Evolutionary conservation across 2,888 invertebrate genomes (phyloP), one percentile per base, ranked within the genome.

Genomic region (Ennomos fuscantarius): DNA sequence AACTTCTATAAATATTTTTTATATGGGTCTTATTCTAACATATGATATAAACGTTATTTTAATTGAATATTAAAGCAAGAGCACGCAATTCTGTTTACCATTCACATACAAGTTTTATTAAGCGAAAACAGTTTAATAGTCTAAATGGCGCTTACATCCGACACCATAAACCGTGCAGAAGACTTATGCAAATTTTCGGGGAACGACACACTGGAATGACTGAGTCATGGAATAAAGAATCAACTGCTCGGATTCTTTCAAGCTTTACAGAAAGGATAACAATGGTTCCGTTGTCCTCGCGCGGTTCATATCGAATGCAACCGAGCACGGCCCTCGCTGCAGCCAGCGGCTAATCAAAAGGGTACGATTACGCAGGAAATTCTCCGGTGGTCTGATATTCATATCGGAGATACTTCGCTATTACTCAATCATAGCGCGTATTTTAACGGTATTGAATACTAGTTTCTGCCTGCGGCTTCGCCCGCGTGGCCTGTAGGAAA

Each of bases 251-350:
- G 61, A 69, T 72, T 72, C 68, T 72, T 78, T 70, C 59, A 70
- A 68, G 76, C 73, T 78, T 81, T 79, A 79, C 77, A 73, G 70
- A 76, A 69, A 49, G 55, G 69, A 64, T 70, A 76, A 84, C 82
- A 85, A 84, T 80, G 73, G 76, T 63, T 62, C 65, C 68, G 76
- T 85, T 81, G 81, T 79, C 74, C 72, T 68, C 63, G 68, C 67
- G 66, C 52, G 62, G 70, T 79, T 86, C 79, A 85, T 86, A 87
- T 80, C 76, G 81, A 84, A 89, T 88, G 86, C 87, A 84, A 68
- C 75, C 69, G 66, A 78, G 86, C 82, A 75, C 74, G 69, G 74
- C 71, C 71, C 70, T 72, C 69, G 70, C 63, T 58, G 66, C 72
- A 71, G 68, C 72, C 72, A 74, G 79, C 83, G 83, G 82, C 82